These are phyloP conservation scores for Crocodylus rhombifer DNA, from an alignment of 2,797 vertebrate species.

Conservation along the genomic window DNA sequence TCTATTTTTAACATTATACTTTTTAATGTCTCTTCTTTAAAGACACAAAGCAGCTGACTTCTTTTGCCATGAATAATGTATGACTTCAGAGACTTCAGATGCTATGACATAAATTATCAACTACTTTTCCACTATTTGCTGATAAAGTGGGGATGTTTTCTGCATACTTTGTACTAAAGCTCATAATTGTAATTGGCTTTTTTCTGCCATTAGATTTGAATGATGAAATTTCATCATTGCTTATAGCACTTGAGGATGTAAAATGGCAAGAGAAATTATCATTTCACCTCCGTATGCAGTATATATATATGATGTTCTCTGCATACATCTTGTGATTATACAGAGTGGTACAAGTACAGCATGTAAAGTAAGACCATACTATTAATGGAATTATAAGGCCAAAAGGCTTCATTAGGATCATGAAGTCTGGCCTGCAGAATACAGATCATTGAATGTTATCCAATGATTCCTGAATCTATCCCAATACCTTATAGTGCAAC, in stretches of 20 bases:
- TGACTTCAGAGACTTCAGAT: conserved; percentile 68
- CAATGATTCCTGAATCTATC: background rate
- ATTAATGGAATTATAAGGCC: accelerated
- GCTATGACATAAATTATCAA: conserved; percentile 72
- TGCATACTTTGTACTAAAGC: conserved; percentile 22
- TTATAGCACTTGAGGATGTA: conserved; percentile 55
- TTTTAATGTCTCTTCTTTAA: conserved; percentile 75
- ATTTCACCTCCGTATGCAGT: conserved; percentile 64
- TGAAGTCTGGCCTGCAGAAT: background rate
- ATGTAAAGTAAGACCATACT: background rate
- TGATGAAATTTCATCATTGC: conserved; percentile 65
- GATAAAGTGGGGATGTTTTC: conserved; percentile 72
- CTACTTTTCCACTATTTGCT: conserved; percentile 65
- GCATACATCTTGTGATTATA: conserved; percentile 32
- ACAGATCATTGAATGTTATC: background rate
- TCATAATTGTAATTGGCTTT: conserved; percentile 18
- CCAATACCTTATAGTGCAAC: background rate
- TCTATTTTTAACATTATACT: conserved; percentile 78
- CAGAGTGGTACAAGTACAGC: background rate
- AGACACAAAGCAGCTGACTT: conserved; percentile 70
- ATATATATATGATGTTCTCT: conserved; percentile 61
- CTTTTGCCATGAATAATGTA: conserved; percentile 69
- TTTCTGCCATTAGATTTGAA: conserved; percentile 68
- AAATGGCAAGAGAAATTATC: conserved; percentile 77
- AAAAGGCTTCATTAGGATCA: background rate